These are phyloP conservation scores for Danionella dracula DNA, from an alignment of 2,797 vertebrate genomes.

Conservation along the genomic window DNA sequence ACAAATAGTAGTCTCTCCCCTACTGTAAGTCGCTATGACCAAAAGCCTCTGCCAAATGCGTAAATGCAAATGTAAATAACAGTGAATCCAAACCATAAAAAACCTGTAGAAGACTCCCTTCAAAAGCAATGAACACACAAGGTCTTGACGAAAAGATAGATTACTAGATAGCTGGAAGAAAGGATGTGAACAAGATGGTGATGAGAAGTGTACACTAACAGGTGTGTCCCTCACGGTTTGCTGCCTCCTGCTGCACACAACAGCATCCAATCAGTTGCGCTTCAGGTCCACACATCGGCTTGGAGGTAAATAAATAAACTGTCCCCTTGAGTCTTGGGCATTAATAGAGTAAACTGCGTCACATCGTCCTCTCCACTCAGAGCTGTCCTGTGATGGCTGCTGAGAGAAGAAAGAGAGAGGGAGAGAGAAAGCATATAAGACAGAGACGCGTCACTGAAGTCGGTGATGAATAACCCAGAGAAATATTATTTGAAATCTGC, in stretches of 20 bases:
- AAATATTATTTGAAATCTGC: conserved; percentile 42
- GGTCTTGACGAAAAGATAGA: too few species aligned
- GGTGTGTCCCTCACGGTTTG: conserved; percentile 73
- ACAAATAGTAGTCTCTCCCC: too few species aligned
- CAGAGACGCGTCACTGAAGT: conserved; percentile 17
- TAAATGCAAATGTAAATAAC: too few species aligned
- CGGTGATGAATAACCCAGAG: conserved; percentile 48
- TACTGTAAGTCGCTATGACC: too few species aligned
- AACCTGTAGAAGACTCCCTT: too few species aligned
- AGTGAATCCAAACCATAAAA: too few species aligned
- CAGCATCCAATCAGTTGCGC: conserved; percentile 68
- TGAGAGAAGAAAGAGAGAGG: conserved; percentile 47
- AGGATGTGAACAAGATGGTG: neutral
- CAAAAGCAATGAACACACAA: too few species aligned
- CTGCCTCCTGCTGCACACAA: conserved; percentile 53
- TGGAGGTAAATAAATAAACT: conserved; percentile 57
- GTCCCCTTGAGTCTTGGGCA: conserved; percentile 67
- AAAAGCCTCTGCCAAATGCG: too few species aligned
- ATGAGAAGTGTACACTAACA: conserved; percentile 57
- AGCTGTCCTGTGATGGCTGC: conserved; percentile 70
- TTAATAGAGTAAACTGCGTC: conserved; percentile 77
- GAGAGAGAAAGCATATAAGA: conserved; percentile 14
- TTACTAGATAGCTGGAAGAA: neutral
- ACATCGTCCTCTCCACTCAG: conserved; percentile 63
- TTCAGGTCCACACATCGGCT: conserved; percentile 63